Evolutionary conservation across 2,113 vertebrate genomes (phyloP).

Genomic region (Melospiza melodia): DNA sequence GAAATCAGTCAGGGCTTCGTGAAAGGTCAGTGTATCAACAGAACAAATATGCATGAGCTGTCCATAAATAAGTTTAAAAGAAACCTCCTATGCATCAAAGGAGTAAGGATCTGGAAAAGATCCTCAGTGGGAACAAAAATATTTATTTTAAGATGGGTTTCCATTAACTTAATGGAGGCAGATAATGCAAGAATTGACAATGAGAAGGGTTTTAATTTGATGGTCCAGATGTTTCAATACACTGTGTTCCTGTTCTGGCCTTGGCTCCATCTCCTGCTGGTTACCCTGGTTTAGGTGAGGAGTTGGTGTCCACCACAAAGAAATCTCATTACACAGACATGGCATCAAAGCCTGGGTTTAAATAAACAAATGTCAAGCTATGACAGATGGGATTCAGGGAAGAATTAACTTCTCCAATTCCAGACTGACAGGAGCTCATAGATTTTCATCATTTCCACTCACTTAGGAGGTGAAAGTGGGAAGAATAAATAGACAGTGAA

Average conservation of each 20-base stretch:
- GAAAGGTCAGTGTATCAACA: background rate
- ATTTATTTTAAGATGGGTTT: background rate
- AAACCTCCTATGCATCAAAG: background rate
- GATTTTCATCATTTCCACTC: background rate
- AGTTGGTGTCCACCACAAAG: background rate
- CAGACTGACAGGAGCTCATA: background rate
- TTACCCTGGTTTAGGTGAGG: background rate
- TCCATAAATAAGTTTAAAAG: background rate
- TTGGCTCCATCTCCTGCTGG: background rate
- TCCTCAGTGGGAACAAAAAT: background rate
- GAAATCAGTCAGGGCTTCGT: background rate
- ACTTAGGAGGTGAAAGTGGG: background rate
- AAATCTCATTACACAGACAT: background rate
- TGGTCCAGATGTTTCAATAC: background rate
- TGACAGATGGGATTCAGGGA: background rate
- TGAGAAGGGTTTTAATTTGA: background rate
- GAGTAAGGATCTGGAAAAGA: background rate
- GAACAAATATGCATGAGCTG: background rate
- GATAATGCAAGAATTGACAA: background rate
- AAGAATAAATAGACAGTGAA: background rate
- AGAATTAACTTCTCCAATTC: background rate
- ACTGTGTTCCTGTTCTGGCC: background rate
- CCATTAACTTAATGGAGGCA: background rate
- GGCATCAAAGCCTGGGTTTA: background rate
- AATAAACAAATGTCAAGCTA: background rate